Evolutionary conservation across 2,888 invertebrate genomes (phyloP).

Genomic region (Cryptocheilus praepositus): DNA sequence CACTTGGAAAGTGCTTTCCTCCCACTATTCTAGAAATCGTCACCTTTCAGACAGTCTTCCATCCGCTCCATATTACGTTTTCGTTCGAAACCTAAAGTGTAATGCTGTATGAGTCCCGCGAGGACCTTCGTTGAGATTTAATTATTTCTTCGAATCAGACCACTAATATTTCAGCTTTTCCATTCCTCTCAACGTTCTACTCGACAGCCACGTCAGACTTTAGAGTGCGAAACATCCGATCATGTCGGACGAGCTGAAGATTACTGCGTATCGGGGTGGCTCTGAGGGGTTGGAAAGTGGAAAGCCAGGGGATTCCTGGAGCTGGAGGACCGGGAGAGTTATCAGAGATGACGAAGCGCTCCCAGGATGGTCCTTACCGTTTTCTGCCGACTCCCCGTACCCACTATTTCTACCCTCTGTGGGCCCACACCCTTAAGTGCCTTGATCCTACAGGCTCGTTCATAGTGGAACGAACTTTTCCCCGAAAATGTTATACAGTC

Average conservation of each 20-base stretch:
- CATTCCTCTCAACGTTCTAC: not conserved
- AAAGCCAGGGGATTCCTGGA: conserved; percentile 49
- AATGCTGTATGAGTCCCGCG: too few species aligned
- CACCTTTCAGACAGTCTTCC: too few species aligned
- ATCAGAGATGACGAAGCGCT: conserved; percentile 72
- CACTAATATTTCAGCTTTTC: too few species aligned
- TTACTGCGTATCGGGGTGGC: conserved; percentile 42
- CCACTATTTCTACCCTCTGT: not conserved
- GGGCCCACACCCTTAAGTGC: conserved; percentile 2
- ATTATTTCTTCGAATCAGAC: too few species aligned
- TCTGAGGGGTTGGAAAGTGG: conserved; percentile 40
- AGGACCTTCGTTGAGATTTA: too few species aligned
- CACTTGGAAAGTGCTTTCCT: too few species aligned
- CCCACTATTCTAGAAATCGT: too few species aligned
- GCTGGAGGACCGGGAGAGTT: conserved; percentile 61
- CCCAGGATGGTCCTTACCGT: conserved; percentile 69
- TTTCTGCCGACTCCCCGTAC: conserved; percentile 44
- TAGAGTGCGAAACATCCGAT: conserved; percentile 40
- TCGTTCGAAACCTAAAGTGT: too few species aligned
- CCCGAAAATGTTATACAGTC: too few species aligned
- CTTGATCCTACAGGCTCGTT: conserved; percentile 35
- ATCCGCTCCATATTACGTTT: too few species aligned
- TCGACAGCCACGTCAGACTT: too few species aligned
- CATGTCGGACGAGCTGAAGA: conserved; percentile 47
- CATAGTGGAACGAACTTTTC: conserved; percentile 21